phyloP scores from a whole-genome alignment of 2,888 invertebrate genomes.

The Latrodectus elegans region DNA sequence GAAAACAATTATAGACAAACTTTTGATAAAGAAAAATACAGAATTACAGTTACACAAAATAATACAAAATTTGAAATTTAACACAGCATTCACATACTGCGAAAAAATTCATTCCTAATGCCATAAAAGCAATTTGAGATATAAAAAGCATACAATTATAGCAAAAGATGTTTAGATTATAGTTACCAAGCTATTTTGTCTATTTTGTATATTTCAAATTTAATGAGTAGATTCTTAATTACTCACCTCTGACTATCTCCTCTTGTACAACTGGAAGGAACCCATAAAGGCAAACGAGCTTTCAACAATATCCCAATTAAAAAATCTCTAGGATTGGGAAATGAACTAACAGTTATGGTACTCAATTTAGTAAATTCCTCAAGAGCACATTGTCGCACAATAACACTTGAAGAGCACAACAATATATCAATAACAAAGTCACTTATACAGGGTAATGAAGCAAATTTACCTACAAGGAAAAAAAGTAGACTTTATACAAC shows the following conservation, averaged over 20 bases:
- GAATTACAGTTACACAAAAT: too few relatives aligned
- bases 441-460: slow-evolving; percentile 75
- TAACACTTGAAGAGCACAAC: slow-evolving; percentile 75
- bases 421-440: slow-evolving; percentile 77
- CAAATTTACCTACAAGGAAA: slow-evolving; percentile 74
- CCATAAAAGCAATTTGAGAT: too few relatives aligned
- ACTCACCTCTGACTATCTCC: slow-evolving; percentile 75
- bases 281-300: slow-evolving; percentile 77
- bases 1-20: too few relatives aligned
- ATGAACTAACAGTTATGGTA: slow-evolving; percentile 72
- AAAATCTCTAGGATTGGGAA: slow-evolving; percentile 73
- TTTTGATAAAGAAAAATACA: too few relatives aligned
- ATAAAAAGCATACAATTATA: too few relatives aligned
- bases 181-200: too few relatives aligned
- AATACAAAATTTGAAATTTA: too few relatives aligned
- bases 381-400: slow-evolving; percentile 75
- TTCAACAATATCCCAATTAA: slow-evolving; percentile 75
- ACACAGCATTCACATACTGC: too few relatives aligned
- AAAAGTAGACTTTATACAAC: not conserved
- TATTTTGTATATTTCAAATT: too few relatives aligned
- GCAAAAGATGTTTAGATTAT: too few relatives aligned
- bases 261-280: slow-evolving; percentile 75
- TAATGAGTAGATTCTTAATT: not conserved
- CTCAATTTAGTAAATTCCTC: slow-evolving; percentile 76
- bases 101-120: too few relatives aligned